Percentiles rank a stretch among this genome's conserved stretches.
Conservation (phyloP, 2,113 vertebrate species). For the Monarcha castaneiventris region DNA sequence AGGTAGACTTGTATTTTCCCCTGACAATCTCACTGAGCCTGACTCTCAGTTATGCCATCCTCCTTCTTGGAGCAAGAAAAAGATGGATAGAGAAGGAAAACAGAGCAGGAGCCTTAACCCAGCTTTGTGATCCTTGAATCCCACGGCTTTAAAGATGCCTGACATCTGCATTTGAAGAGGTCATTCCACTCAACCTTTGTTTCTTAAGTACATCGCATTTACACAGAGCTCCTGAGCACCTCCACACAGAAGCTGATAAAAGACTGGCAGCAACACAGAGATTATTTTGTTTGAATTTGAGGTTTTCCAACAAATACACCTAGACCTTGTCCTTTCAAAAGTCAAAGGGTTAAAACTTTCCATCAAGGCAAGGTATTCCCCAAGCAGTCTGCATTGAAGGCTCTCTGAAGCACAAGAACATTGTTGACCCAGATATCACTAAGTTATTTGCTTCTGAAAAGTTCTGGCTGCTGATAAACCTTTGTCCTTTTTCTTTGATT, state of each 20-base stretch:
- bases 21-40: not conserved
- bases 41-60: not conserved
- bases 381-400: not conserved
- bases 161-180: constrained; percentile 18
- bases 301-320: constrained; percentile 10
- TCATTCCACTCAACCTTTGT: not conserved
- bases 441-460: constrained; percentile 31
- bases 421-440: constrained; percentile 10
- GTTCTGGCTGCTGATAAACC: constrained; percentile 45
- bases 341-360: constrained; percentile 45
- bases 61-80: not conserved
- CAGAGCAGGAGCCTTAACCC: not conserved
- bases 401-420: not conserved
- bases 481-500: constrained; percentile 59
- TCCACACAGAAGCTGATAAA: not conserved
- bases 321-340: constrained; percentile 32
- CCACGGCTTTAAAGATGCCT: not conserved
- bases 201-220: not conserved
- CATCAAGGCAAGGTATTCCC: not conserved
- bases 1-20: not conserved
- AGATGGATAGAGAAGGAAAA: not conserved
- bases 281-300: constrained; percentile 30
- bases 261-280: not conserved
- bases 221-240: not conserved
- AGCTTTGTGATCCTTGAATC: not conserved